phyloP scores from a whole-genome alignment of 2,113 vertebrate species.

The Leucoraja erinaceus region DNA sequence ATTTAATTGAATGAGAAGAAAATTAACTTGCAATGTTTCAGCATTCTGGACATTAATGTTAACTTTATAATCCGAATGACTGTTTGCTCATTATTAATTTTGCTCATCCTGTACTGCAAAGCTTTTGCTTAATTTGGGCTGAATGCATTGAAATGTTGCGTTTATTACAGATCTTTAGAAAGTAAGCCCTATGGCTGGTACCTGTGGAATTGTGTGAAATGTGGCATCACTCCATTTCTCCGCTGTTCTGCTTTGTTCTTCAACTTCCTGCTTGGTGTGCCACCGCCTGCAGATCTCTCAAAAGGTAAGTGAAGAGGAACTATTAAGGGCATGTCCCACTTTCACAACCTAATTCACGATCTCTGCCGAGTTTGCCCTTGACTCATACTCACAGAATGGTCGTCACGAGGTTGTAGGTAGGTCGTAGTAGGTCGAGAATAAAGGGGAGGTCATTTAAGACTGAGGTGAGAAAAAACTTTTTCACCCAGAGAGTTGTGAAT shows the following conservation, averaged over 20 bases:
- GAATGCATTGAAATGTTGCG: neutral
- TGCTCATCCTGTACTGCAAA: neutral
- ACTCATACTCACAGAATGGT: too few species aligned
- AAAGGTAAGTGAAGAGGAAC: constrained; percentile 53
- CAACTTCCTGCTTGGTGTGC: constrained; percentile 83
- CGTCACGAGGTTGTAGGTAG: too few species aligned
- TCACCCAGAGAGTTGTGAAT: too few species aligned
- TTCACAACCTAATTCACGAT: too few species aligned
- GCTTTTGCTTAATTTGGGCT: neutral
- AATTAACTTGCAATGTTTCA: neutral
- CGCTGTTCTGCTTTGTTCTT: constrained; percentile 87
- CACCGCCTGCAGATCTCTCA: constrained; percentile 77
- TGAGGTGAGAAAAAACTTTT: too few species aligned
- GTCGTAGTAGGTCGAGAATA: too few species aligned
- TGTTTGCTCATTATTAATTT: neutral
- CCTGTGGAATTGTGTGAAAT: constrained; percentile 72
- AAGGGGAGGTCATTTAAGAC: too few species aligned
- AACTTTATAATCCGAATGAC: neutral
- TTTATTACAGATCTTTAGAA: constrained; percentile 26
- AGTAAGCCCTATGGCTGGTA: constrained; percentile 54
- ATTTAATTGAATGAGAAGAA: neutral
- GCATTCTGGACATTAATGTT: neutral
- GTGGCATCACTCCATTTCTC: constrained; percentile 78
- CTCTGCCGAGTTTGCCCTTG: too few species aligned
- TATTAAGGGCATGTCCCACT: neutral